Evolutionary conservation across 2,888 invertebrate species (phyloP), one percentile per base, ranked within the genome.

Genomic region (Patella pellucida): DNA sequence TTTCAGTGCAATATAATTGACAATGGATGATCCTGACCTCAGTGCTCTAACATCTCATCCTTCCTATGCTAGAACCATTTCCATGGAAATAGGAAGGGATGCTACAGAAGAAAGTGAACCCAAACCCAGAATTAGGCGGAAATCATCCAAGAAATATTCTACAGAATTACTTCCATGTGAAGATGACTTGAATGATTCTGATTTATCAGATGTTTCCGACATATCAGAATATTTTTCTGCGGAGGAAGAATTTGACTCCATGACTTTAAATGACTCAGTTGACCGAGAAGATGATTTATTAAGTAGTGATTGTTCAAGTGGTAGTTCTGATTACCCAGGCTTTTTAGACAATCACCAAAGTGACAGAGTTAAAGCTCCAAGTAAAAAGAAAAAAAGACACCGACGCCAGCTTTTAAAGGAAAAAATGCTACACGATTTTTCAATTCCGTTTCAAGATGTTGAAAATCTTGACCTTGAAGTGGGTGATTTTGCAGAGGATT

Each of bases 371-470:
- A 62, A 23, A 62, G 62, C 62, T 62, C 62, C 23, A 15, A 62
- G 62, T 23, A 62, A 62, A 62, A 62, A 62, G 23, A 19, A 62
- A 62, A 62, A 62, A 62, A 62, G 62, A 62, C 62, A 23, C 3
- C 19, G 62, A 23, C 41, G 41, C 7, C 19, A 23, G 23, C 19
- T 23, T 19, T 52, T 50, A 31, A 74, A 69, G 23, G 23, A 69
- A 9, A 54, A 52, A 54, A 19, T 72, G 16, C 69, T 68, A 54
- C 69, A 41, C 31, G 74, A 74, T 54, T 74, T 69, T 56, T 31
- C 52, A 15, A 68, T 54, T 41, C 74, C 74, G 1, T 74, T 74
- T 69, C 69, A 69, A 74, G 56, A 74, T 54, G 74, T 74, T 2
- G 74, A 74, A 27, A 52, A 74, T 19, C 52, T 74, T 27, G 74